Conservation (phyloP, 2,113 vertebrate species). For the Atlantisia rogersi region DNA sequence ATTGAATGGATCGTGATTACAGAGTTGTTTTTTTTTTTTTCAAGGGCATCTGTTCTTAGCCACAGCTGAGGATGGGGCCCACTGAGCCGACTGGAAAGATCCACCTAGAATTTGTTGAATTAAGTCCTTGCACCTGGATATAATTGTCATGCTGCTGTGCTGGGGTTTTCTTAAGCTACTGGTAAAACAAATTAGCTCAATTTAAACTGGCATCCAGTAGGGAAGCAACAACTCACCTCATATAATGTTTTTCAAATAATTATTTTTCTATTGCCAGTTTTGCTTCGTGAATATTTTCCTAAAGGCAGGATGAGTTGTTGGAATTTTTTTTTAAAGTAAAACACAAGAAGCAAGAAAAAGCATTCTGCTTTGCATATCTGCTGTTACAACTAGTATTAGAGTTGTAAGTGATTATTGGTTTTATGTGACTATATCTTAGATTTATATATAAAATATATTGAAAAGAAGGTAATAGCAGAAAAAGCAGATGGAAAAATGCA, state of each 20-base stretch:
- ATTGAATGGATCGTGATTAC: slow-evolving; percentile 77
- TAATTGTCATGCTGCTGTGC: slow-evolving; percentile 96
- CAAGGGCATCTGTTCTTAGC: slow-evolving; percentile 91
- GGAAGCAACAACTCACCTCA: slow-evolving; percentile 89
- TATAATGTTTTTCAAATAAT: slow-evolving; percentile 86
- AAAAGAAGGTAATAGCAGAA: background rate
- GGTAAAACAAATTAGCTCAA: slow-evolving; percentile 95
- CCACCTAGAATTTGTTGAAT: slow-evolving; percentile 97
- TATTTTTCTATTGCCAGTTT: slow-evolving; percentile 81
- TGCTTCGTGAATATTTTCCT: slow-evolving; percentile 78
- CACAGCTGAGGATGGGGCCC: slow-evolving; percentile 82
- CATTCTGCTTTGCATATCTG: slow-evolving; percentile 2
- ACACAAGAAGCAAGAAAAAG: background rate
- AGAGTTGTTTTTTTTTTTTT: slow-evolving; percentile 63
- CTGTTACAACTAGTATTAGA: slow-evolving; percentile 6
- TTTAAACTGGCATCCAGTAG: slow-evolving; percentile 93
- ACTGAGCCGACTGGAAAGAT: slow-evolving; percentile 84
- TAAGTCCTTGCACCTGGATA: slow-evolving; percentile 98
- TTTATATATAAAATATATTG: background rate
- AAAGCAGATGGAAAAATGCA: background rate
- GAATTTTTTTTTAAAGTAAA: slow-evolving; percentile 6
- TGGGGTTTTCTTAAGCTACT: slow-evolving; percentile 91
- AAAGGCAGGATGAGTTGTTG: slow-evolving; percentile 45
- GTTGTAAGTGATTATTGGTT: background rate
- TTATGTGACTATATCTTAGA: background rate